Conservation (phyloP, 1,140 invertebrate genomes). For the Eupristina koningsbergeri region DNA sequence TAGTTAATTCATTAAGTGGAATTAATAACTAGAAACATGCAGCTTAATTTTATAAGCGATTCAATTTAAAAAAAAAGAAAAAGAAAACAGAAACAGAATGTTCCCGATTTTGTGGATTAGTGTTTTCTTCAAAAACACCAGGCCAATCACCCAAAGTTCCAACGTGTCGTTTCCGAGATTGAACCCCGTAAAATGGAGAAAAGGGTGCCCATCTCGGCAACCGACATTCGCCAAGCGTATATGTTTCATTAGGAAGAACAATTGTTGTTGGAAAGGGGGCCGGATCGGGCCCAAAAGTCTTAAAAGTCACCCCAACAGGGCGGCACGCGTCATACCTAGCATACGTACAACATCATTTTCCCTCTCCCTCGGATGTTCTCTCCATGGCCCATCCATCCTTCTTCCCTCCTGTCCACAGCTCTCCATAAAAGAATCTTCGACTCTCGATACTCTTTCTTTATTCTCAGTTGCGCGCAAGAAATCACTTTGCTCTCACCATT, state of each 20-base stretch:
- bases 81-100: not conserved
- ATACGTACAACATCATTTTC: conserved; percentile 26
- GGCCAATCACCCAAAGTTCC: not conserved
- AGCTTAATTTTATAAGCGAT: too few relatives aligned
- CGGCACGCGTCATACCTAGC: conserved; percentile 36
- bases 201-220: not conserved
- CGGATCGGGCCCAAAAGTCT: not conserved
- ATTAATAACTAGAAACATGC: too few relatives aligned
- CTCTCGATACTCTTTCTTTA: conserved; percentile 45
- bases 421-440: conserved; percentile 24
- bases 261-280: not conserved
- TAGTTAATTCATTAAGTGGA: too few relatives aligned
- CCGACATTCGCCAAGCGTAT: not conserved
- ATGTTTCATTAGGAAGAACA: conserved; percentile 36
- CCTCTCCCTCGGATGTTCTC: conserved; percentile 50
- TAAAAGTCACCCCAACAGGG: not conserved
- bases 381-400: conserved; percentile 47
- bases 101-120: not conserved
- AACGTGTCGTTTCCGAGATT: too few relatives aligned
- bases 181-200: not conserved
- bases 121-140: not conserved
- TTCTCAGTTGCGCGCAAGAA: conserved; percentile 53
- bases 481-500: conserved; percentile 53
- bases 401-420: conserved; percentile 43
- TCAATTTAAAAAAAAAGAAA: too few relatives aligned